These are phyloP conservation scores for Caracal caracal DNA, from an alignment of 2,113 vertebrate species.

Conservation along the genomic window DNA sequence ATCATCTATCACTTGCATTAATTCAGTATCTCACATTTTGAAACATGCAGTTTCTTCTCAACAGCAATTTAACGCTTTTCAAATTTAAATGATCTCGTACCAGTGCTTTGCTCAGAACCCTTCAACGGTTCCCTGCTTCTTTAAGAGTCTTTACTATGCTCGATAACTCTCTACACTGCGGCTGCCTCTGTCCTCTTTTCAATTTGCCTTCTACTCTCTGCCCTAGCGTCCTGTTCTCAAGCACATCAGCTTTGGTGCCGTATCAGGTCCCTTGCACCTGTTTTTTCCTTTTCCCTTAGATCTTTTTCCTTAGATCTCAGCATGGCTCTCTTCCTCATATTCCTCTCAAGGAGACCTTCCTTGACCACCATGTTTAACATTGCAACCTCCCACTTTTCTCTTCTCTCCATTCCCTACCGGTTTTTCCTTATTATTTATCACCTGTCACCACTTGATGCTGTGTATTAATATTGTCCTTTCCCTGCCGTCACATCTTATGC, in stretches of 20 bases:
- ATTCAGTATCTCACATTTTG: neutral
- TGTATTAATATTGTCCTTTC: neutral
- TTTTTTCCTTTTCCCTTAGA: neutral
- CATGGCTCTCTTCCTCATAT: neutral
- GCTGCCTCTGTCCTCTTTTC: neutral
- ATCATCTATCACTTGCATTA: neutral
- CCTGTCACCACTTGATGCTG: neutral
- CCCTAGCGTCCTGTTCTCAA: neutral
- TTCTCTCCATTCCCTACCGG: too few relatives aligned
- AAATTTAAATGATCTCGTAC: neutral
- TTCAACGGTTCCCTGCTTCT: too few relatives aligned
- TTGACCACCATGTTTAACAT: neutral
- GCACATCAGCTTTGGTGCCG: neutral
- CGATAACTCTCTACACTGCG: too few relatives aligned
- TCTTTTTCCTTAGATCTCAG: neutral
- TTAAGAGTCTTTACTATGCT: neutral
- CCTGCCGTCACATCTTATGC: neutral
- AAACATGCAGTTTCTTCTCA: neutral
- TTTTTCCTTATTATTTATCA: neutral
- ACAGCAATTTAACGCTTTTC: neutral
- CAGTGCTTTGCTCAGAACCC: neutral
- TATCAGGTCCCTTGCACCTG: neutral
- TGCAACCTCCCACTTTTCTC: neutral
- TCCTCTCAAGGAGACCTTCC: neutral
- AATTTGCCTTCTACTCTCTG: neutral